phyloP scores from a whole-genome alignment of 2,113 vertebrate genomes.

The Hipposideros armiger region DNA sequence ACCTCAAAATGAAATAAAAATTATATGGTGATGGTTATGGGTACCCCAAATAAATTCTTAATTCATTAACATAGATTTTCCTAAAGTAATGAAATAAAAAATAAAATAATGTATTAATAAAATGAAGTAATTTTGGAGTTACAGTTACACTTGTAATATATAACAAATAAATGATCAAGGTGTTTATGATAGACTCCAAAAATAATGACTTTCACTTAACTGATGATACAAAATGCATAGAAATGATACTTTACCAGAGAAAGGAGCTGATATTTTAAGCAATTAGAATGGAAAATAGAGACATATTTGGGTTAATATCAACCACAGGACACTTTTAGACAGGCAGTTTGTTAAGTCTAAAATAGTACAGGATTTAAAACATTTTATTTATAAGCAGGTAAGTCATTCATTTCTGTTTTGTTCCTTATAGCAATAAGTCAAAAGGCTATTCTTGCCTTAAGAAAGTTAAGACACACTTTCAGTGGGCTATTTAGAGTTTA shows the following conservation, averaged over 20 bases:
- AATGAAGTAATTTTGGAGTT: neutral
- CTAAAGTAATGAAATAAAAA: neutral
- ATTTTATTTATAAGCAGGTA: neutral
- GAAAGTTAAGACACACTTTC: neutral
- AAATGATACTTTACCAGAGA: neutral
- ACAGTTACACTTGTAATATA: neutral
- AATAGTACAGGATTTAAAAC: neutral
- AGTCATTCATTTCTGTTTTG: conserved; percentile 22
- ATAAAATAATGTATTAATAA: neutral
- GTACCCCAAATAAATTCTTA: neutral
- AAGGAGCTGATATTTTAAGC: neutral
- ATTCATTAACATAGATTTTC: neutral
- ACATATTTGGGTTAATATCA: neutral
- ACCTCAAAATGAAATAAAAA: neutral
- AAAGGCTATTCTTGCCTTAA: neutral
- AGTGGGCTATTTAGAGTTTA: neutral
- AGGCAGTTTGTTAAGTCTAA: neutral
- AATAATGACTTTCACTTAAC: neutral
- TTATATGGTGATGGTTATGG: neutral
- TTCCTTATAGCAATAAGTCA: neutral
- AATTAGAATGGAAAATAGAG: neutral
- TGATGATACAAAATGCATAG: neutral
- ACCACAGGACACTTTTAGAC: neutral
- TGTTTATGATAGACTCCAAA: neutral
- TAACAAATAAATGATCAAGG: neutral